Percentiles rank a stretch among this genome's conserved stretches.
These are phyloP conservation scores for Aphidoletes aphidimyza DNA, from an alignment of 2,888 invertebrate genomes.

Conservation along the genomic window DNA sequence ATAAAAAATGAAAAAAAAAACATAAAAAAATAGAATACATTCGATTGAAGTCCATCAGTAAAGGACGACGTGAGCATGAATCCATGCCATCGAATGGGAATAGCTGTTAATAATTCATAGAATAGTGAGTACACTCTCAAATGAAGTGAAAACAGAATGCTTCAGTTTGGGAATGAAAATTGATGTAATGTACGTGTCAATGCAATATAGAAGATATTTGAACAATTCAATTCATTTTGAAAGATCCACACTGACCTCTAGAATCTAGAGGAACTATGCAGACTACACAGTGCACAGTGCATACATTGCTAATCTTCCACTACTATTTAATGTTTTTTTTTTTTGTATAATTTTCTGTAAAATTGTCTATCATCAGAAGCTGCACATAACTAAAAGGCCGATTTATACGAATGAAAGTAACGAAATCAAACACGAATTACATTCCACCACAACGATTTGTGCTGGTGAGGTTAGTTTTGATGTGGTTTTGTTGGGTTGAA, in stretches of 20 bases:
- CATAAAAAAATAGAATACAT: no score
- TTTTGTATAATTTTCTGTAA: background rate
- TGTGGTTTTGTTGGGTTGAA: background rate
- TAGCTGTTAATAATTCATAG: background rate
- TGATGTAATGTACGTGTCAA: conserved; percentile 26
- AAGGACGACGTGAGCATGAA: conserved; percentile 22
- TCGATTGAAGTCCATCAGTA: conserved; percentile 33
- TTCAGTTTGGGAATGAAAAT: conserved; percentile 30
- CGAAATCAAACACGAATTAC: background rate
- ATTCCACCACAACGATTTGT: background rate
- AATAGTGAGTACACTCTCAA: background rate
- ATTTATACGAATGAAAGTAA: no score
- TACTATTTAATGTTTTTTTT: background rate
- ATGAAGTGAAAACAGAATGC: conserved; percentile 29
- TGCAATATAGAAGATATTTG: conserved; percentile 18
- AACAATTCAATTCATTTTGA: background rate
- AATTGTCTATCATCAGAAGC: no score
- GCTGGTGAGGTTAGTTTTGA: background rate
- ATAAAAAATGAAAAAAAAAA: background rate
- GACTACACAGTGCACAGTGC: background rate
- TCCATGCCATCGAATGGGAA: background rate
- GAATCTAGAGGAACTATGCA: background rate
- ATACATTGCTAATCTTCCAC: background rate
- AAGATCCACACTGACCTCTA: conserved; percentile 25
- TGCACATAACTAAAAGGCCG: no score